A percentile compares a stretch with the other conserved stretches of the same genome.
These are phyloP conservation scores for Dendrolimus punctatus DNA, from an alignment of 1,140 invertebrate species.

Conservation along the genomic window DNA sequence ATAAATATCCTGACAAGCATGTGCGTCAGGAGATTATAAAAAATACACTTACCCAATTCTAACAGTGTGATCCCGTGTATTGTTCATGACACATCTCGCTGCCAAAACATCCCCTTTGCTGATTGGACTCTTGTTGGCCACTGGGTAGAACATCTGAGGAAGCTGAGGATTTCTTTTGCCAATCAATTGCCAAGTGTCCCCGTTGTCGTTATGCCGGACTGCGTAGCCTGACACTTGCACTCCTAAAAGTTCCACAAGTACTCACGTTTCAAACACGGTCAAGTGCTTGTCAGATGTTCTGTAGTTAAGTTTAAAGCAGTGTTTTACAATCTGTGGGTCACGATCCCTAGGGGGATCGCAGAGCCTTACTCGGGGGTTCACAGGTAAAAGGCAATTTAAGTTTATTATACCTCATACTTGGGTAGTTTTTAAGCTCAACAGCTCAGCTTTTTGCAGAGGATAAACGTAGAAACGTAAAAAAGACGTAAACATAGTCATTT, in stretches of 20 bases:
- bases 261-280: background rate
- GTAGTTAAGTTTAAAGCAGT: too few species aligned
- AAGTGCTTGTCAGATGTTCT: too few species aligned
- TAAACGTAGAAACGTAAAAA: too few species aligned
- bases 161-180: constrained; percentile 93
- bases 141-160: constrained; percentile 97
- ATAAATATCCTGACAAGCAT: background rate
- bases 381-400: too few species aligned
- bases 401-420: too few species aligned
- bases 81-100: constrained; percentile 93
- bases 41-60: constrained; percentile 81
- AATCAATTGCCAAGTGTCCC: constrained; percentile 85
- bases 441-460: too few species aligned
- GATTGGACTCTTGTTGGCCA: constrained; percentile 76
- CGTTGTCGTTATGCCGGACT: constrained; percentile 74
- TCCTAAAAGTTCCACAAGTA: constrained; percentile 66
- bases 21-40: background rate
- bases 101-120: constrained; percentile 84
- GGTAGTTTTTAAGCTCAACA: too few species aligned
- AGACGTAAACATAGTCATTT: too few species aligned
- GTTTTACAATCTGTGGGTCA: too few species aligned
- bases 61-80: constrained; percentile 74
- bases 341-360: too few species aligned
- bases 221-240: constrained; percentile 91
- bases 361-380: too few species aligned